These are phyloP conservation scores for Caenorhabditis macrosperma DNA, from an alignment of 2,888 invertebrate species.

Conservation along the genomic window DNA sequence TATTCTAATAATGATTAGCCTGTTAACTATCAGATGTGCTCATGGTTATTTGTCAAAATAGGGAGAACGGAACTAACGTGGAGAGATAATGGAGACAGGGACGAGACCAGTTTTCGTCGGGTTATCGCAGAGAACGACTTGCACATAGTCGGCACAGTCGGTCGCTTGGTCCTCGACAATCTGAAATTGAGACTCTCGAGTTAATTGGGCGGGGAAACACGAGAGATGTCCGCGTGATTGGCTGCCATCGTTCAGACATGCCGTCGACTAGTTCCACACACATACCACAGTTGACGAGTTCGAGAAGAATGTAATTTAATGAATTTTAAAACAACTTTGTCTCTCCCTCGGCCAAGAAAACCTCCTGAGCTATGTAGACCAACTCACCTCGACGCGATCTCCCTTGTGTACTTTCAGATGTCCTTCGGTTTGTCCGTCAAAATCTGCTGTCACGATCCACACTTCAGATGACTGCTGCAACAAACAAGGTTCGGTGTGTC, in stretches of 20 bases:
- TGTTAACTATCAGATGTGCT: no score
- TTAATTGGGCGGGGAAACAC: neutral
- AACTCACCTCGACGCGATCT: constrained; percentile 67
- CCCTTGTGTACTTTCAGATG: constrained; percentile 66
- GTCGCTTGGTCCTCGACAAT: constrained; percentile 63
- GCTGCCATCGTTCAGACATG: neutral
- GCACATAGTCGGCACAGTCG: constrained; percentile 60
- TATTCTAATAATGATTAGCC: no score
- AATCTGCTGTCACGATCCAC: constrained; percentile 66
- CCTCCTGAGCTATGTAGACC: no score
- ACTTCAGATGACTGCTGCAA: constrained; percentile 68
- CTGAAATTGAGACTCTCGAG: constrained; percentile 44
- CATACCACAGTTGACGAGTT: neutral
- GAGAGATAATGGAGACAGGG: constrained; percentile 59
- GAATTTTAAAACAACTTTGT: neutral
- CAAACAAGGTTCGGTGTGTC: constrained; percentile 7
- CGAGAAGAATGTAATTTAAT: no score
- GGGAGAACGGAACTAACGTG: constrained; percentile 53
- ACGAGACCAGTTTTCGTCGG: constrained; percentile 62
- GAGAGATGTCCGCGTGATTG: constrained; percentile 1
- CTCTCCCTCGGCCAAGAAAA: no score
- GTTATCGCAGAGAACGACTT: constrained; percentile 61
- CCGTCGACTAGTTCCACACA: neutral
- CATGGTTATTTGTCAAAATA: no score
- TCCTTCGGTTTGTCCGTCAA: constrained; percentile 59